These are phyloP conservation scores for Drosophila aldrichi DNA, from an alignment of 2,888 invertebrate species.

Conservation along the genomic window DNA sequence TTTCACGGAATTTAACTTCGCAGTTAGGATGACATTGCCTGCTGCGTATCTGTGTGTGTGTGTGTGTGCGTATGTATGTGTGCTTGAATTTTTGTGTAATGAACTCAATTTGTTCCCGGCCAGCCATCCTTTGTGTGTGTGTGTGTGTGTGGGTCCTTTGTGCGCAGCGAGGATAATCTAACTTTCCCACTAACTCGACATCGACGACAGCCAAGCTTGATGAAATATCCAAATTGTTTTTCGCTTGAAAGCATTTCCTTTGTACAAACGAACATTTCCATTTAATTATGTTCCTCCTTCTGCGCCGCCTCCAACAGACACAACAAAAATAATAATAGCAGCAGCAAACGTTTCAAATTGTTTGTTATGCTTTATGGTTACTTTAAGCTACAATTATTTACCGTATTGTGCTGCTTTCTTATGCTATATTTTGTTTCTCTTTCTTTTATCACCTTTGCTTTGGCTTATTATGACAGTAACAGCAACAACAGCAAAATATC, in stretches of 20 bases:
- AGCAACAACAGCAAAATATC: conserved; percentile 23
- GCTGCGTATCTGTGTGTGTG: conserved; percentile 40
- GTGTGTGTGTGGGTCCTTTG: conserved; percentile 37
- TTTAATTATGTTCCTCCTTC: conserved; percentile 46
- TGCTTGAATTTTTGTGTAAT: conserved; percentile 53
- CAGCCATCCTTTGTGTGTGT: conserved; percentile 15
- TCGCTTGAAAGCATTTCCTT: conserved; percentile 58
- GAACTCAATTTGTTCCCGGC: conserved; percentile 48
- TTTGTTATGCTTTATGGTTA: conserved; percentile 54
- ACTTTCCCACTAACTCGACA: conserved; percentile 73
- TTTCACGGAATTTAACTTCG: conserved; percentile 78
- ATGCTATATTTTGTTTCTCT: background rate
- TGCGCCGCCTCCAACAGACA: conserved; percentile 14
- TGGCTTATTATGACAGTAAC: conserved; percentile 18
- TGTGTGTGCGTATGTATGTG: conserved; percentile 24
- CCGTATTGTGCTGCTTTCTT: conserved; percentile 33
- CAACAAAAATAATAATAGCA: conserved; percentile 26
- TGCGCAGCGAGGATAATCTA: conserved; percentile 67
- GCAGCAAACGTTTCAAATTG: conserved; percentile 37
- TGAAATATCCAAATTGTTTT: conserved; percentile 56
- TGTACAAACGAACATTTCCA: conserved; percentile 51
- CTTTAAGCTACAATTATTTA: conserved; percentile 31
- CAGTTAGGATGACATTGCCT: conserved; percentile 74
- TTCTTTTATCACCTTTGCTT: conserved; percentile 31
- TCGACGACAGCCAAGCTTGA: conserved; percentile 34